A percentile compares a stretch with the other conserved stretches of the same genome.
phyloP scores from a whole-genome alignment of 2,113 vertebrate genomes.

The Cottus gobio region DNA sequence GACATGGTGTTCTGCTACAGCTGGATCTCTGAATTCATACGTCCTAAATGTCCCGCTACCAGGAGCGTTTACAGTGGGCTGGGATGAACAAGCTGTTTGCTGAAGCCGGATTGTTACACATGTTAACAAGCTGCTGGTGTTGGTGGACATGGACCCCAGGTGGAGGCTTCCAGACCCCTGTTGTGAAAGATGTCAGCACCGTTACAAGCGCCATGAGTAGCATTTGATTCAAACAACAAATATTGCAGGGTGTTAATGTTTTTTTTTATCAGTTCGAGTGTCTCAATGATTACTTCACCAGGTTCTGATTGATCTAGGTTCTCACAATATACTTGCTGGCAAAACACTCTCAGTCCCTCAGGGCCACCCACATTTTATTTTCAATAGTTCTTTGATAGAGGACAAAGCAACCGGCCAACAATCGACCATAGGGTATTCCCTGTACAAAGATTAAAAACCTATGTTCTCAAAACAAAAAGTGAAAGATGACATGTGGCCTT shows the following conservation, averaged over 20 bases:
- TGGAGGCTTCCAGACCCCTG: constrained; percentile 3
- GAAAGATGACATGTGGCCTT: not conserved
- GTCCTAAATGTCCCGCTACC: not conserved
- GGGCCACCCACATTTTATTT: not conserved
- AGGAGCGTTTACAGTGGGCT: not conserved
- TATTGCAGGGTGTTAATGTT: constrained; percentile 19
- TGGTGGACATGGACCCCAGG: constrained; percentile 8
- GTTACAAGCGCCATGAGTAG: constrained; percentile 21
- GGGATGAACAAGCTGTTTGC: constrained; percentile 6
- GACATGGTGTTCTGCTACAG: constrained; percentile 29
- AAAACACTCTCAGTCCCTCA: not conserved
- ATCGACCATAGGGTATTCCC: not conserved
- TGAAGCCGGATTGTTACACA: constrained; percentile 22
- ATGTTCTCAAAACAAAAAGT: constrained; percentile 6
- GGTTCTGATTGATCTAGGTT: not conserved
- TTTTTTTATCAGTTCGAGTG: constrained; percentile 31
- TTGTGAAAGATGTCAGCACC: constrained; percentile 22
- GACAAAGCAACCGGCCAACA: constrained; percentile 4
- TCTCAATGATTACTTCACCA: not conserved
- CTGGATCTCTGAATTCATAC: constrained; percentile 18
- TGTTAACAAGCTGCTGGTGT: constrained; percentile 9
- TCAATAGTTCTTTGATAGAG: not conserved
- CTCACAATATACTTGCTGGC: not conserved
- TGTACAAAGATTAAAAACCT: not conserved
- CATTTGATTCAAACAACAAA: constrained; percentile 18